Base-by-base conservation (phyloP, 2,888 invertebrate genomes). In the Cepaea hortensis region DNA sequence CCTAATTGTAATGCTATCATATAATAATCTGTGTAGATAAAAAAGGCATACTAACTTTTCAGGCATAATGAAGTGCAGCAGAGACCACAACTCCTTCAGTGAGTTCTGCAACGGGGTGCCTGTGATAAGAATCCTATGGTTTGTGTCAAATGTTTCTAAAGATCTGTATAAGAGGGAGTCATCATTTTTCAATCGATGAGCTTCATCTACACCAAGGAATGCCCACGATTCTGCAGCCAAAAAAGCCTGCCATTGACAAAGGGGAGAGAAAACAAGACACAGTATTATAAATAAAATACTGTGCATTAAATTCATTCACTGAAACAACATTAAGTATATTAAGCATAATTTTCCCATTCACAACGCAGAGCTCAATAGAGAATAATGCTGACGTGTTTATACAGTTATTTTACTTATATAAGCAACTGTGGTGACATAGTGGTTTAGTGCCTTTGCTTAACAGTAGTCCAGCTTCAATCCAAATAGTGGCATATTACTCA, bases 51-150 rank as follows among this genome's bases (percentile, higher is more conserved):
- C 96, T 95, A 95, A 97, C 97, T 97, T 98, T 88, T 96, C 95
- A 65, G 99, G 99, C 99, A 99, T 99, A 91, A 99, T 99, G 93
- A 99, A 99, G 95, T 99, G 98, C 81, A 99, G 95, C 79, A 99
- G 95, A 6, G 99, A 98, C 99, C 99, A 99, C 81, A 99, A 95
- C 95, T 99, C 99, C 94, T 98, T 98, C n/a, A 99, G 95, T 50
- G 98, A 98, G 95, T 99, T 99, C 95, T 99, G 99, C 88, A 99
- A 95, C 3, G 99, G 99, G 4, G 99, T 99, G 86, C 99, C 99
- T 80, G 99, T 99, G 89, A 96, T 95, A 23, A 96, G 94, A n/a
- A 96, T 92, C 46, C 96, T 94, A 94, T 99, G 98, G 95, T 99
- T 98, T 9, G 99, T 99, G 90, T 98, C 97, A 95, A 99, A 99